phyloP scores from a whole-genome alignment of 2,113 vertebrate species.

The Chionodraco myersi region DNA sequence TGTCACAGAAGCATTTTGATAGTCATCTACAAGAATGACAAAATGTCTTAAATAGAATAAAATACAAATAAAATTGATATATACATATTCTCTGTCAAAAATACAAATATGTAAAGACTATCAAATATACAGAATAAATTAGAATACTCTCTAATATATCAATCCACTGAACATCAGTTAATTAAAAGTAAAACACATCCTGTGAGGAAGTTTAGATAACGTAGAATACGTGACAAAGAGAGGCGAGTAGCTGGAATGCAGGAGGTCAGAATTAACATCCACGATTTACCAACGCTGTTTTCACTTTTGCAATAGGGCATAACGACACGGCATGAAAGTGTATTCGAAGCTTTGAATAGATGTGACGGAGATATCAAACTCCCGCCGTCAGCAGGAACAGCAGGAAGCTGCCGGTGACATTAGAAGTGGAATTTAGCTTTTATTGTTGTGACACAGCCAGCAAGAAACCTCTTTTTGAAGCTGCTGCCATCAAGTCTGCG shows the following conservation, averaged over 20 bases:
- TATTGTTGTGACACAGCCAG: not conserved
- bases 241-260: not conserved
- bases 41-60: no score
- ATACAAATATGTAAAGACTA: no score
- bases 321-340: not conserved
- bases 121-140: no score
- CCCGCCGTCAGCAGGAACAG: not conserved
- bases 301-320: not conserved
- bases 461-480: conserved; percentile 21
- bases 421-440: conserved; percentile 8
- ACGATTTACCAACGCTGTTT: not conserved
- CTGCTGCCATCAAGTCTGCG: not conserved
- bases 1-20: no score
- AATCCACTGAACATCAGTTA: no score
- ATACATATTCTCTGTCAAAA: no score
- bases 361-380: not conserved
- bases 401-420: not conserved
- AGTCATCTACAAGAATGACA: no score
- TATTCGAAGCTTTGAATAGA: not conserved
- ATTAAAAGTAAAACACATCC: no score
- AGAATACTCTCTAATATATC: no score
- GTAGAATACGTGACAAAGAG: not conserved
- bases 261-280: conserved; percentile 4
- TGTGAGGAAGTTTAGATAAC: no score
- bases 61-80: no score